Percentiles rank a stretch among this genome's conserved stretches.
Evolutionary conservation across 2,113 vertebrate species (phyloP).

Genomic region (Aegotheles bennettii): DNA sequence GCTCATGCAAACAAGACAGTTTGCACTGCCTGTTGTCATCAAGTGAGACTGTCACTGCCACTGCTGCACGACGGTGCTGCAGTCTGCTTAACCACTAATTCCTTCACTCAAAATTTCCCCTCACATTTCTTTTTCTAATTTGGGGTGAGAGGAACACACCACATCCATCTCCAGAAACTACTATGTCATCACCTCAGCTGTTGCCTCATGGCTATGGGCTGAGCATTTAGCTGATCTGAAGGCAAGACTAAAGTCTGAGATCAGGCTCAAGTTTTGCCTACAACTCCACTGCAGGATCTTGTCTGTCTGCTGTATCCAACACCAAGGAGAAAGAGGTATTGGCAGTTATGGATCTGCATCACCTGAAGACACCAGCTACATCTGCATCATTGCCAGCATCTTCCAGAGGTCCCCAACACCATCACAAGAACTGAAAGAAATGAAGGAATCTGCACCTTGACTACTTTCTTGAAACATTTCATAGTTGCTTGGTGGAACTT

Average conservation of each 20-base stretch:
- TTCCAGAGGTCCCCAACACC: not conserved
- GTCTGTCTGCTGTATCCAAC: not conserved
- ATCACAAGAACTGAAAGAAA: not conserved
- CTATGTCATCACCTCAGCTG: not conserved
- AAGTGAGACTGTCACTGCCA: not conserved
- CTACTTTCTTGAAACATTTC: not conserved
- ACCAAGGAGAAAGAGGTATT: not conserved
- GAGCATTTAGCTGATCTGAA: not conserved
- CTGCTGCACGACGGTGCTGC: not conserved
- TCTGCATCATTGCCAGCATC: not conserved
- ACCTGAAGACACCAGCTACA: not conserved
- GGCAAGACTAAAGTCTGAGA: not conserved
- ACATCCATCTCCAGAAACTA: not conserved
- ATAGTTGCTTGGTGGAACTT: not conserved
- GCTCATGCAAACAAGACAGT: not conserved
- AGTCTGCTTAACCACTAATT: not conserved
- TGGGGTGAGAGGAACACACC: not conserved
- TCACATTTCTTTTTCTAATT: not conserved
- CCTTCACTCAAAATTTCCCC: not conserved
- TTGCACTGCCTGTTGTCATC: not conserved
- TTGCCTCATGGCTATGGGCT: not conserved
- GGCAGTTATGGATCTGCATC: not conserved
- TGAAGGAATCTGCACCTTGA: not conserved
- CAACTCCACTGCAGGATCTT: not conserved
- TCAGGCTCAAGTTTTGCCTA: not conserved